Conservation (phyloP, 2,113 vertebrate genomes). For the Xyliphius kryptos region DNA sequence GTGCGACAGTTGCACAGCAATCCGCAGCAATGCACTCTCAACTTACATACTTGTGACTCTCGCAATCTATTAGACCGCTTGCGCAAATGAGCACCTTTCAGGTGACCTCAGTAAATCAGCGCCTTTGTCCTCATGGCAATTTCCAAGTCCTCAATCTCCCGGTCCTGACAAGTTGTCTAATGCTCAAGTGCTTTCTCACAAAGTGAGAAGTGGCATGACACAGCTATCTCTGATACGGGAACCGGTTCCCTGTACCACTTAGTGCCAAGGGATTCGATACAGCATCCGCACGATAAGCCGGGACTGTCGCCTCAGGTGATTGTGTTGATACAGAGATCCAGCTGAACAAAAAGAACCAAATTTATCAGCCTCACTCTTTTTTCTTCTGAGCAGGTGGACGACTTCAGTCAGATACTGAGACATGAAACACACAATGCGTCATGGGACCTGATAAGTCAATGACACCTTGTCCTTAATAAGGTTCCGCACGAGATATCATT, state of each 20-base stretch:
- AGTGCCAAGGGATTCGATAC: background rate
- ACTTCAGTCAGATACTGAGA: conserved; percentile 35
- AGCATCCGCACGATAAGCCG: too few species aligned
- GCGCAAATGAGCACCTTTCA: background rate
- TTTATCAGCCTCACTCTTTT: conserved; percentile 26
- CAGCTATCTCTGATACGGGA: conserved; percentile 12
- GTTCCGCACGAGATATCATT: background rate
- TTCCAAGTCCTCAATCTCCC: conserved; percentile 23
- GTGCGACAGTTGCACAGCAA: too few species aligned
- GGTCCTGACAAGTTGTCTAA: conserved; percentile 20
- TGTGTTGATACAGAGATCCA: conserved; percentile 25
- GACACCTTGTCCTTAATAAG: conserved; percentile 33
- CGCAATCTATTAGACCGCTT: conserved; percentile 25
- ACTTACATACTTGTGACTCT: too few species aligned
- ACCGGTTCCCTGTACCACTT: conserved; percentile 14
- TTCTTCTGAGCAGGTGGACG: conserved; percentile 28
- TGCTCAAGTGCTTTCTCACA: conserved; percentile 31
- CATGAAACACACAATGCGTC: conserved; percentile 30
- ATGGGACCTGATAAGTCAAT: conserved; percentile 30
- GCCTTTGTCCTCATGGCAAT: conserved; percentile 30
- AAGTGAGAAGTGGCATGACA: conserved; percentile 15
- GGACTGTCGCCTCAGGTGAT: conserved; percentile 13
- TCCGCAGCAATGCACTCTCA: too few species aligned
- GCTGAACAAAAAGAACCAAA: background rate
- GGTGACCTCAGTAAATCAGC: background rate